A percentile compares a stretch with the other conserved stretches of the same genome.
Conservation (phyloP, 2,888 invertebrate species). For the Bembecia ichneumoniformis region DNA sequence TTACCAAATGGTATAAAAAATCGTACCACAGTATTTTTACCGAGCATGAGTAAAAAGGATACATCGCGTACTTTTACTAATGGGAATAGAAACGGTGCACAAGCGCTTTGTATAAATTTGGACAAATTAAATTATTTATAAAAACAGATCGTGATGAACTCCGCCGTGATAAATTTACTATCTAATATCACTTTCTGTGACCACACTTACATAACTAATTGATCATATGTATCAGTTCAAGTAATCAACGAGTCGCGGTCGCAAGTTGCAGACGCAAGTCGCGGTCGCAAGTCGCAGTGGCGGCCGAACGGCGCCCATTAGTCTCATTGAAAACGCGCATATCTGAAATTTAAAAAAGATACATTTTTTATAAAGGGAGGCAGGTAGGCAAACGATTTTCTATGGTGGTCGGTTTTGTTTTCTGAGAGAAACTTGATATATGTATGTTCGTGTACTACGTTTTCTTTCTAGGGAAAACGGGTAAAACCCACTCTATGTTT, state of each 20-base stretch:
- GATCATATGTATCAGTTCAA: neutral
- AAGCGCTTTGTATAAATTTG: neutral
- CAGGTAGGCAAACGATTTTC: too few relatives aligned
- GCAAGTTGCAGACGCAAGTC: neutral
- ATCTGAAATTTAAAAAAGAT: constrained; percentile 33
- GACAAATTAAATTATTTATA: neutral
- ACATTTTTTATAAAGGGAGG: too few relatives aligned
- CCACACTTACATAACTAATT: constrained; percentile 1
- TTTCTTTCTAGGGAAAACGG: too few relatives aligned
- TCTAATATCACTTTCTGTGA: constrained; percentile 29
- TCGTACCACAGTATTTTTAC: too few relatives aligned
- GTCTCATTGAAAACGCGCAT: constrained; percentile 56
- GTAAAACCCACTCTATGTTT: too few relatives aligned
- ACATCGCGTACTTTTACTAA: too few relatives aligned
- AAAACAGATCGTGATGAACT: constrained; percentile 16
- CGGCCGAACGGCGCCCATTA: constrained; percentile 19
- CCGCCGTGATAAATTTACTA: constrained; percentile 10
- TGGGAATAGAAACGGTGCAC: neutral
- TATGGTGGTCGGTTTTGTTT: too few relatives aligned
- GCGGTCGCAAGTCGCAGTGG: constrained; percentile 24
- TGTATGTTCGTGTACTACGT: too few relatives aligned
- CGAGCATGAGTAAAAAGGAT: too few relatives aligned
- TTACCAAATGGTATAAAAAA: too few relatives aligned
- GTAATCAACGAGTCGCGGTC: neutral
- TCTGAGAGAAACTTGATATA: too few relatives aligned